A percentile compares a stretch with the other conserved stretches of the same genome.
phyloP scores from a whole-genome alignment of 1,140 invertebrate genomes.

The Drosophila suzukii region DNA sequence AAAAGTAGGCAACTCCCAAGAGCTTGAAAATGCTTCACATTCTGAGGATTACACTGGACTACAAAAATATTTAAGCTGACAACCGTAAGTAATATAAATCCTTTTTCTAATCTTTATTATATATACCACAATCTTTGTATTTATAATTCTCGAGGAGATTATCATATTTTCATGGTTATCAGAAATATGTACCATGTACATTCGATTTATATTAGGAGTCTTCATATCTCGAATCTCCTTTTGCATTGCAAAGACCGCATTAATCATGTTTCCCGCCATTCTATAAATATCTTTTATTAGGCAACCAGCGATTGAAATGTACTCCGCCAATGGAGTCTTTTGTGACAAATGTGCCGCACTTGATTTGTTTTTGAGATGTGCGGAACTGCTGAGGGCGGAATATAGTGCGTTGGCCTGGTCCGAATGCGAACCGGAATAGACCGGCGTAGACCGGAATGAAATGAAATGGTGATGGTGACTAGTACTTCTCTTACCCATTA shows the following conservation, averaged over 20 bases:
- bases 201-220: background rate
- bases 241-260: background rate
- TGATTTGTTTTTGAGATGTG: constrained; percentile 29
- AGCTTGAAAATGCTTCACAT: constrained; percentile 14
- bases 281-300: constrained; percentile 26
- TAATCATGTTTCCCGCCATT: constrained; percentile 17
- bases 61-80: background rate
- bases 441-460: constrained; percentile 50
- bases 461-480: constrained; percentile 47
- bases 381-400: constrained; percentile 61
- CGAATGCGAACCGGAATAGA: constrained; percentile 26
- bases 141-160: no score
- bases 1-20: constrained; percentile 10
- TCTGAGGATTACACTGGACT: constrained; percentile 19
- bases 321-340: constrained; percentile 22
- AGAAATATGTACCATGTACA: no score
- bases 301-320: constrained; percentile 13
- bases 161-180: no score
- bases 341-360: constrained; percentile 47
- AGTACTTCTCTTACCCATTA: constrained; percentile 32
- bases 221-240: background rate
- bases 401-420: constrained; percentile 71
- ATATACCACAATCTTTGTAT: no score
- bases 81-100: background rate
- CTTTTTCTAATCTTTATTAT: no score